phyloP scores from a whole-genome alignment of 2,888 invertebrate species.

The Acleris holmiana region DNA sequence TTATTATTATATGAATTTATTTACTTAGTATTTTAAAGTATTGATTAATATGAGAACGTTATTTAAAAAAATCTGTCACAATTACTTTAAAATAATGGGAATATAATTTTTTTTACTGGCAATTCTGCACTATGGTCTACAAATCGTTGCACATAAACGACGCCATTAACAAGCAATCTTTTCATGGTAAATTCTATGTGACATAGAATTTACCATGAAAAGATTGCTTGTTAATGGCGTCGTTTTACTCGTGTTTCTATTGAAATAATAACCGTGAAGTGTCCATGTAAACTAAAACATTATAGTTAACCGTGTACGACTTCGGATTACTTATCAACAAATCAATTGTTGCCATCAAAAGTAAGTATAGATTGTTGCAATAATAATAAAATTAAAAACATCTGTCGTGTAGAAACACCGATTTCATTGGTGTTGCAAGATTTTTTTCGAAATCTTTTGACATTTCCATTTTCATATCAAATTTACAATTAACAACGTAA shows the following conservation, averaged over 20 bases:
- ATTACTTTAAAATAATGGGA: constrained; percentile 1
- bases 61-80: not conserved
- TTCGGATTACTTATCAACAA: constrained; percentile 17
- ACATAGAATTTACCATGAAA: constrained; percentile 26
- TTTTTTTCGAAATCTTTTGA: constrained; percentile 46
- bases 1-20: too few relatives aligned
- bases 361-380: constrained; percentile 78
- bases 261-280: constrained; percentile 8
- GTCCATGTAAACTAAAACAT: not conserved
- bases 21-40: too few relatives aligned
- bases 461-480: constrained; percentile 37
- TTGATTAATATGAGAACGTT: not conserved
- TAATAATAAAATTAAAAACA: constrained; percentile 64
- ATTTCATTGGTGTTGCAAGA: constrained; percentile 74
- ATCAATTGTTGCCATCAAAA: constrained; percentile 74
- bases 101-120: constrained; percentile 37
- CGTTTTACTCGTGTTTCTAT: constrained; percentile 2
- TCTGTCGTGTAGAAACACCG: constrained; percentile 72
- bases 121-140: constrained; percentile 40
- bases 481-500: constrained; percentile 10
- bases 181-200: too few relatives aligned
- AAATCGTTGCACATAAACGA: constrained; percentile 25
- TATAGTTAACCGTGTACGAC: not conserved
- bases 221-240: constrained; percentile 39
- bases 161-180: too few relatives aligned